Percentiles rank a stretch among this genome's conserved stretches.
These are phyloP conservation scores for Pollicipes pollicipes DNA, from an alignment of 1,140 invertebrate species.

Conservation along the genomic window DNA sequence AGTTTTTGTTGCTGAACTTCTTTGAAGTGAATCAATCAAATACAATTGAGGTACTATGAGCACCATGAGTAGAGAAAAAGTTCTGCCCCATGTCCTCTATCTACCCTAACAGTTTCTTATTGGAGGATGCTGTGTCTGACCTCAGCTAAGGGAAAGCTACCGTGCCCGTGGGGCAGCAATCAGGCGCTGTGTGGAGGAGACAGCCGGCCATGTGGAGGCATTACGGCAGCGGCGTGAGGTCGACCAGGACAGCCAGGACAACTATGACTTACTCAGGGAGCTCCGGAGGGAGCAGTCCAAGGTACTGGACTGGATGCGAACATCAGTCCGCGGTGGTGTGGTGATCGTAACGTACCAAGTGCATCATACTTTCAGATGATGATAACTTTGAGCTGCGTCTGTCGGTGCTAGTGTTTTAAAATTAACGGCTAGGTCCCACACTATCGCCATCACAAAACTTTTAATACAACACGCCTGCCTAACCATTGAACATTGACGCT, in stretches of 20 bases:
- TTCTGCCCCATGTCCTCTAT: no score
- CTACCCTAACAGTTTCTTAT: background rate
- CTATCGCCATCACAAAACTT: background rate
- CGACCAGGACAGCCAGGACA: background rate
- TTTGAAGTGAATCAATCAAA: no score
- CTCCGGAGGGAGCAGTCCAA: background rate
- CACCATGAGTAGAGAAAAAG: no score
- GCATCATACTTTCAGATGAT: no score
- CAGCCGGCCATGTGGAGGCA: background rate
- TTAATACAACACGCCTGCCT: background rate
- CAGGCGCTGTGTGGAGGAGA: background rate
- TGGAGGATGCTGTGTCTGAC: background rate
- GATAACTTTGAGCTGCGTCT: background rate
- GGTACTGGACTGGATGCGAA: no score
- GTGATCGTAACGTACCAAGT: no score
- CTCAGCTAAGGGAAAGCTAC: constrained; percentile 2
- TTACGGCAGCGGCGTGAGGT: background rate
- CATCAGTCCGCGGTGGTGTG: no score
- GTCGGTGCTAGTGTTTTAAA: background rate
- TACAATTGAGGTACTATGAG: no score
- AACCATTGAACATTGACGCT: no score
- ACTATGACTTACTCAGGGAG: background rate
- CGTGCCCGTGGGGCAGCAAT: background rate
- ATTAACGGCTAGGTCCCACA: no score
- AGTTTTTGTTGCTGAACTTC: no score